Conservation (phyloP, 1,140 invertebrate species). For the Cotesia glomerata region DNA sequence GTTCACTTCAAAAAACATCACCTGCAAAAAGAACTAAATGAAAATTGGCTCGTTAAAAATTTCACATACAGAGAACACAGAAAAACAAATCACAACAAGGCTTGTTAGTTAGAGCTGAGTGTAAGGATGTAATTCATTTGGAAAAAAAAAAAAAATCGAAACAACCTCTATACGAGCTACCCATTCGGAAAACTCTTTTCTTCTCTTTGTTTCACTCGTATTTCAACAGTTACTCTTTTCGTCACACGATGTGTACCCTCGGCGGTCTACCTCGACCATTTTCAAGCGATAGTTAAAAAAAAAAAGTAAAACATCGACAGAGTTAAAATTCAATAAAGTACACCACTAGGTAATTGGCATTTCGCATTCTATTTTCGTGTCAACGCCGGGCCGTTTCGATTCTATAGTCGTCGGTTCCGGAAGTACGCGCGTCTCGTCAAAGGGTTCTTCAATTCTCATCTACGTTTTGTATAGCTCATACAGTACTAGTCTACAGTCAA, state of each 20-base stretch:
- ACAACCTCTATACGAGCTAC: background rate
- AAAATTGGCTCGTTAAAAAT: constrained; percentile 6
- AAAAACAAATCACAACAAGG: background rate
- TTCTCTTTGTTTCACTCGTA: background rate
- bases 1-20: background rate
- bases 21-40: background rate
- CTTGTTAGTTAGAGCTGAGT: constrained; percentile 7
- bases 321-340: constrained; percentile 26
- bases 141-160: background rate
- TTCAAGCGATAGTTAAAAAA: background rate
- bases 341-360: constrained; percentile 3
- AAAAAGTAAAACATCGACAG: background rate
- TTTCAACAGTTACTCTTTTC: background rate
- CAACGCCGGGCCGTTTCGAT: background rate
- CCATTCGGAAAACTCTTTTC: constrained; percentile 11
- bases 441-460: background rate
- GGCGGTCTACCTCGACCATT: background rate
- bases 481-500: background rate
- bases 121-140: background rate
- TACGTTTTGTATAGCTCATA: background rate
- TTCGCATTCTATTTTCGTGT: constrained; percentile 19
- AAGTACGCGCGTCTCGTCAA: background rate
- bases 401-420: background rate
- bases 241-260: background rate
- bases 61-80: background rate